These are phyloP conservation scores for Rhineura floridana DNA, from an alignment of 2,113 vertebrate genomes.

Conservation along the genomic window DNA sequence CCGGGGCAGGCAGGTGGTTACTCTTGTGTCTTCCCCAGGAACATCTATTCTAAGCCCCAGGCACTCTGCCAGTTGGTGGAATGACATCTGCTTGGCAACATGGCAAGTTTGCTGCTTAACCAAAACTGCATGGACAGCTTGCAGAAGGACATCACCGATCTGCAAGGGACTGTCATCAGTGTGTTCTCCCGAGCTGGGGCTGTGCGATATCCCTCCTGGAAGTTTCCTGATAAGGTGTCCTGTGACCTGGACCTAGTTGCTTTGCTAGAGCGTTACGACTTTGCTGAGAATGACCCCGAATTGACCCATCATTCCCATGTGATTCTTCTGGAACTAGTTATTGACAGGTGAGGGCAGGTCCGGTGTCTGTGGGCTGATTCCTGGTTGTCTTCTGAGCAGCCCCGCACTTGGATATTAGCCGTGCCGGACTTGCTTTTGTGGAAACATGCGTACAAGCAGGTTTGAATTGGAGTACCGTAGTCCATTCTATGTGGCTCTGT, in stretches of 20 bases:
- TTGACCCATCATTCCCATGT: constrained; percentile 88
- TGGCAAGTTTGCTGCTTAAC: constrained; percentile 80
- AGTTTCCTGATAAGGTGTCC: constrained; percentile 88
- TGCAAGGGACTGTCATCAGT: constrained; percentile 86
- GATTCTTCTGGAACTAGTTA: constrained; percentile 88
- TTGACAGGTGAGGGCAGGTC: constrained; percentile 88
- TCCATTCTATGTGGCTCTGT: not conserved
- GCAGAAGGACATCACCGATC: constrained; percentile 87
- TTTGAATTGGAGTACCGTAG: not conserved
- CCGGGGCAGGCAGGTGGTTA: not conserved
- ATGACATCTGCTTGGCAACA: constrained; percentile 27
- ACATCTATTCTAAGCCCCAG: not conserved
- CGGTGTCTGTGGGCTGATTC: not conserved
- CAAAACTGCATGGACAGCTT: constrained; percentile 88
- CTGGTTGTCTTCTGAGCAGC: not conserved
- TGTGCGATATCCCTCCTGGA: constrained; percentile 87
- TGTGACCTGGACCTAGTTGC: constrained; percentile 85
- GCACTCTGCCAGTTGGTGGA: not conserved
- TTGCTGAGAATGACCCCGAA: constrained; percentile 78
- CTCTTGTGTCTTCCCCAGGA: not conserved
- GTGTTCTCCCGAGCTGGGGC: constrained; percentile 86
- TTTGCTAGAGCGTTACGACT: constrained; percentile 86
- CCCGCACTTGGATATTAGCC: not conserved
- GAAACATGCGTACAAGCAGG: too few species aligned
- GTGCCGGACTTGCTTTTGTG: too few species aligned